Evolutionary conservation across 2,797 vertebrate genomes (phyloP).

Genomic region (Sphenodon punctatus): DNA sequence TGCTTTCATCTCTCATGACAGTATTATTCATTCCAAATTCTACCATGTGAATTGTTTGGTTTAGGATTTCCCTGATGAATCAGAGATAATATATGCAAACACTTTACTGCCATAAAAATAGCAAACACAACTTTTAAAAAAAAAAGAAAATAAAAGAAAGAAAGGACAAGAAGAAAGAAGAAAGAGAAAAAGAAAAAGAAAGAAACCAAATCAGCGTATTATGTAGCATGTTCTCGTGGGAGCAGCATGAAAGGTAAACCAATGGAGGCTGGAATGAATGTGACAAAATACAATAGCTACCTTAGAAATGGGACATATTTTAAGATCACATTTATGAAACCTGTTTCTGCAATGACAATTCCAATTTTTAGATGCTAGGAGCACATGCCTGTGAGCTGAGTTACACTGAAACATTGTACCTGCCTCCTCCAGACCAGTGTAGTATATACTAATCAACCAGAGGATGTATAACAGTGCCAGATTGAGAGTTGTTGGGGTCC

Average conservation of each 20-base stretch:
- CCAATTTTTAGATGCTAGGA: not conserved
- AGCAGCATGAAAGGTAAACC: not conserved
- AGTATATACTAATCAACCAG: no score
- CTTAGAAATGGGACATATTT: not conserved
- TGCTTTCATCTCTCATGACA: not conserved
- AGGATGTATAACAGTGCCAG: no score
- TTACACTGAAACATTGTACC: not conserved
- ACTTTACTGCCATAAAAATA: conserved; percentile 37
- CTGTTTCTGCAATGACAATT: not conserved
- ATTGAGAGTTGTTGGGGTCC: no score
- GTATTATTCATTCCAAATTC: conserved; percentile 30
- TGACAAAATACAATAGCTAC: not conserved
- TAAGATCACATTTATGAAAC: not conserved
- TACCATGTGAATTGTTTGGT: conserved; percentile 22
- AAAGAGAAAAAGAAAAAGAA: not conserved
- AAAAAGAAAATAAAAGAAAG: no score
- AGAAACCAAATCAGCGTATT: not conserved
- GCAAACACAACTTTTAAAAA: not conserved
- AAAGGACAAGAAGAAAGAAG: no score
- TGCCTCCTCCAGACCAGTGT: not conserved
- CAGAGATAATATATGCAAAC: conserved; percentile 18
- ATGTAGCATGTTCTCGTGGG: not conserved
- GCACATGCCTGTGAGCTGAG: not conserved
- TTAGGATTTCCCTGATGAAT: conserved; percentile 30
- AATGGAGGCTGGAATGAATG: conserved; percentile 2